Conservation (phyloP, 1,140 invertebrate genomes). For the Euborellia annulipes region DNA sequence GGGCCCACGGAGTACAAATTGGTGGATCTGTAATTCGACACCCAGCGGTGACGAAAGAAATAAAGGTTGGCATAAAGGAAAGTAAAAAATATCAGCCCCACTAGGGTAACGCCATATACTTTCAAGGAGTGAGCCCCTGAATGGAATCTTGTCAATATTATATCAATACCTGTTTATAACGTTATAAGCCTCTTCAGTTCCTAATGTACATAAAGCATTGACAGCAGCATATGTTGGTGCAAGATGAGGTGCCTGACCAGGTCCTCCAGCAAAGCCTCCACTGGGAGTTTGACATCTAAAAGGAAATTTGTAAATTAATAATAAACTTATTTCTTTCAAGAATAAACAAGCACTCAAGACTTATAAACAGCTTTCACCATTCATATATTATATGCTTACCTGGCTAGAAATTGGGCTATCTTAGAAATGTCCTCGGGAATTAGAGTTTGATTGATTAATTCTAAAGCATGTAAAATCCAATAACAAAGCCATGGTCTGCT, state of each 20-base stretch:
- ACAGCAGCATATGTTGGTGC: conserved; percentile 95
- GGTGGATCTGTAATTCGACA: no score
- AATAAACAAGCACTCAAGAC: no score
- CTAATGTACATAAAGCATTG: conserved; percentile 78
- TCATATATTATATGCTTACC: conserved; percentile 20
- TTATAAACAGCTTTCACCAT: no score
- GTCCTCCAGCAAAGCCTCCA: conserved; percentile 91
- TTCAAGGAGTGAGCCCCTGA: no score
- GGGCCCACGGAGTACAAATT: no score
- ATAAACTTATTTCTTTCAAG: no score
- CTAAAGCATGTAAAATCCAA: conserved; percentile 86
- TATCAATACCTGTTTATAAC: conserved; percentile 71
- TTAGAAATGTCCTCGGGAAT: conserved; percentile 44
- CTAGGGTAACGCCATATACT: no score
- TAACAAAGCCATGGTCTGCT: conserved; percentile 90
- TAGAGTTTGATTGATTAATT: conserved; percentile 58
- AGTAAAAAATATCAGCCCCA: no score
- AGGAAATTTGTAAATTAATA: conserved; percentile 12
- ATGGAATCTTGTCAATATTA: no score
- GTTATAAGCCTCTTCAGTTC: conserved; percentile 69
- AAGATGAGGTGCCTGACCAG: conserved; percentile 78
- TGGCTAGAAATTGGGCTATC: conserved; percentile 49
- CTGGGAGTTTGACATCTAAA: conserved; percentile 55
- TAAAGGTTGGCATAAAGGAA: no score
- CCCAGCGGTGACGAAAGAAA: no score